Evolutionary conservation across 1,140 invertebrate species (phyloP).

Genomic region (Heliconius hewitsoni): DNA sequence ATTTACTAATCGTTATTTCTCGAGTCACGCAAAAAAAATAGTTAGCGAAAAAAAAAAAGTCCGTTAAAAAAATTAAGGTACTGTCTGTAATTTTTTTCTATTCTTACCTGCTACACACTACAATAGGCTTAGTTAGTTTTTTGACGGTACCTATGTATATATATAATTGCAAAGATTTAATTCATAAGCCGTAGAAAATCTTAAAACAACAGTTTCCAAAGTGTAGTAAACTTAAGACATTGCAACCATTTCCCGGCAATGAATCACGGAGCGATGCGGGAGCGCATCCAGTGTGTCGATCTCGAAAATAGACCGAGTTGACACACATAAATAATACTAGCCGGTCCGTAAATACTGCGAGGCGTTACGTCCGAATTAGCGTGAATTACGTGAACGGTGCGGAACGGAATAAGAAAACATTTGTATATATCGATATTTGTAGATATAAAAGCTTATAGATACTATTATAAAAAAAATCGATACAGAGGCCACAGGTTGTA

Average conservation of each 20-base stretch:
- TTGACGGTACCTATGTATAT: background rate
- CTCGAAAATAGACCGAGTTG: constrained; percentile 71
- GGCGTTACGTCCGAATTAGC: constrained; percentile 48
- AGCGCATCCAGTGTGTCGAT: constrained; percentile 56
- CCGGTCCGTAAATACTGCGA: constrained; percentile 60
- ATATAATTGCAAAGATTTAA: background rate
- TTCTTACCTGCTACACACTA: no score
- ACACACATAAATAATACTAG: constrained; percentile 78
- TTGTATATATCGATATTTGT: background rate
- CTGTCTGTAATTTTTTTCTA: no score
- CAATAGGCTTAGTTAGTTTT: no score
- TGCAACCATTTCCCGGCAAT: constrained; percentile 59
- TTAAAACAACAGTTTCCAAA: background rate
- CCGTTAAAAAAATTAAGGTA: no score
- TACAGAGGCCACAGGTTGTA: no score
- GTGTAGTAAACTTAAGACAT: constrained; percentile 32
- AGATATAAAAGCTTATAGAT: background rate
- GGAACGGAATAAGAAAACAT: constrained; percentile 1
- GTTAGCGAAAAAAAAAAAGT: no score
- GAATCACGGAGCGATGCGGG: constrained; percentile 51
- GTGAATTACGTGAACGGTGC: constrained; percentile 42
- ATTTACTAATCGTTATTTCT: no score
- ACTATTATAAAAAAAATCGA: no score
- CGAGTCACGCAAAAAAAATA: no score
- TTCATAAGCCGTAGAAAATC: background rate